phyloP scores from a whole-genome alignment of 1,140 invertebrate species.

The Conus ventricosus region DNA sequence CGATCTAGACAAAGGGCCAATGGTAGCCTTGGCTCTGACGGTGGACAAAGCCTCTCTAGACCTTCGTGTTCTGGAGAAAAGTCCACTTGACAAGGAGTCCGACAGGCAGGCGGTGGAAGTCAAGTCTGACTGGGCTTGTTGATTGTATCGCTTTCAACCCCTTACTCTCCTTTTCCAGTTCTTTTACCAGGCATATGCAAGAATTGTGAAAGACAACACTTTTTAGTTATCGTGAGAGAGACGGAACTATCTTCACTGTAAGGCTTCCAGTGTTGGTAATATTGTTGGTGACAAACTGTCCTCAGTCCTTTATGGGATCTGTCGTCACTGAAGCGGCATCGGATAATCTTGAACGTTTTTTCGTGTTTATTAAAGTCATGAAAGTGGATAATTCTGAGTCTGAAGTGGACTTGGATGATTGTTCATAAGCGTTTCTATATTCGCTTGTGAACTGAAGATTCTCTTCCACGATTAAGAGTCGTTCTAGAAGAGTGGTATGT shows the following conservation, averaged over 20 bases:
- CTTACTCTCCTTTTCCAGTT: neutral
- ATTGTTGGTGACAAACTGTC: neutral
- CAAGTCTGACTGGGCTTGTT: conserved; percentile 11
- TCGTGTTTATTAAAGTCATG: too few species aligned
- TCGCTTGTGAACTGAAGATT: too few species aligned
- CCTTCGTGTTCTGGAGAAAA: neutral
- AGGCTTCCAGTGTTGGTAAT: neutral
- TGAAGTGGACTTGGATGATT: too few species aligned
- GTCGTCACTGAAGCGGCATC: neutral
- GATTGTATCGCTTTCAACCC: neutral
- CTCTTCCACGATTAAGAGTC: too few species aligned
- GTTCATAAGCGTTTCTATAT: too few species aligned
- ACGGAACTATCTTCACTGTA: neutral
- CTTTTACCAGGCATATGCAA: neutral
- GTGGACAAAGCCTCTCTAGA: neutral
- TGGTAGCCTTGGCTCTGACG: neutral
- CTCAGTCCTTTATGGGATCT: neutral
- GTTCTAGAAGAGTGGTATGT: too few species aligned
- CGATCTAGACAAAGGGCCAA: neutral
- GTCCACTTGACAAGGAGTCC: neutral
- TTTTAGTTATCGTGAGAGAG: neutral
- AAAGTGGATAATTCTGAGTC: too few species aligned
- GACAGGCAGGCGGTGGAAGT: neutral
- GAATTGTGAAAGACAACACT: neutral
- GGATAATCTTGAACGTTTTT: too few species aligned